Conservation (phyloP, 1,140 invertebrate species). For the Ctenoplectra terminalis region DNA sequence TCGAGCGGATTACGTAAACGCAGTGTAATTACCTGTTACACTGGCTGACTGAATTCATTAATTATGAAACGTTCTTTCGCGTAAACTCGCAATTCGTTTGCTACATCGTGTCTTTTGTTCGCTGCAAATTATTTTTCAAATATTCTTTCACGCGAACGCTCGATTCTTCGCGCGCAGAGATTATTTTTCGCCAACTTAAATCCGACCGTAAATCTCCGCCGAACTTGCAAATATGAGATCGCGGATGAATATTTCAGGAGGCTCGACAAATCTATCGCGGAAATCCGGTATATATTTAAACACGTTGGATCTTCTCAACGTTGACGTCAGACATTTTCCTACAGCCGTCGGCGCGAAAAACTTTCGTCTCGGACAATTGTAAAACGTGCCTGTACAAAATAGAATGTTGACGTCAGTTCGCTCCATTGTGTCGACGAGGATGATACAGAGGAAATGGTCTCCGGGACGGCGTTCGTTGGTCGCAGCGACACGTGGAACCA, state of each 20-base stretch:
- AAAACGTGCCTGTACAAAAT: background rate
- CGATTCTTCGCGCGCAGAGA: no score
- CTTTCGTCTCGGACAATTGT: background rate
- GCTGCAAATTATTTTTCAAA: background rate
- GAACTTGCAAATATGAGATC: background rate
- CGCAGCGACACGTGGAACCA: no score
- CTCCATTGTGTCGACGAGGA: no score
- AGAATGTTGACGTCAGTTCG: background rate
- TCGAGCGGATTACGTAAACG: constrained; percentile 47
- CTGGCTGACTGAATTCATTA: background rate
- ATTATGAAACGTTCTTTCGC: constrained; percentile 1
- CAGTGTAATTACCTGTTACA: constrained; percentile 50
- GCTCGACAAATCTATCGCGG: background rate
- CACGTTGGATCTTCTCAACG: background rate
- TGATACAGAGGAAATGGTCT: no score
- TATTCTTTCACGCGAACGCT: no score
- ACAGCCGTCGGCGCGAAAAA: background rate
- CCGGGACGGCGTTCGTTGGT: no score
- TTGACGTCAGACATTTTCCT: background rate
- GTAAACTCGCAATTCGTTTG: background rate
- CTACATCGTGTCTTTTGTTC: background rate
- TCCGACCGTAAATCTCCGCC: no score
- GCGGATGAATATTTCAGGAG: background rate
- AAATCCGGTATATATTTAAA: background rate
- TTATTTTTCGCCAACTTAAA: no score